Conservation (phyloP, 1,140 invertebrate species). For the Sycophila sp. region DNA sequence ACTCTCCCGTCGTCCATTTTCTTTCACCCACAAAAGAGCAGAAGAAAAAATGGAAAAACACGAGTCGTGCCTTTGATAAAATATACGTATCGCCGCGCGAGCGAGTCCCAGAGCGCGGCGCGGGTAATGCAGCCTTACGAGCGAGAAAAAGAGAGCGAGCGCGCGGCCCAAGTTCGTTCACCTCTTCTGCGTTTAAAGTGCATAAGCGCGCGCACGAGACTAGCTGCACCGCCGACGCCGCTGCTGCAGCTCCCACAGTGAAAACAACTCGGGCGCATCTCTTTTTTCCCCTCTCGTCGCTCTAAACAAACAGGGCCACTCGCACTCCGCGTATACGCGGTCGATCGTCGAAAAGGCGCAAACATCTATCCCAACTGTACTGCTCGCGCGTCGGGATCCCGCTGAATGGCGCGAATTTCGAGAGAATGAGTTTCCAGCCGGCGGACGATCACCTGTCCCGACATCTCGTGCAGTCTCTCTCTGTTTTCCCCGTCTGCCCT, state of each 20-base stretch:
- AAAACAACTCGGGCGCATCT: background rate
- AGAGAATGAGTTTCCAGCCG: background rate
- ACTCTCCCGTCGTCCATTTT: too few relatives aligned
- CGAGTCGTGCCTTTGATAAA: too few relatives aligned
- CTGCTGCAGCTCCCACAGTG: background rate
- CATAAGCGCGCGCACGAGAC: background rate
- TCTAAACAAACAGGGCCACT: constrained; percentile 27
- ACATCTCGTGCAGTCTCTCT: background rate
- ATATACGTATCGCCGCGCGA: background rate
- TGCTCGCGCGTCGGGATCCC: background rate
- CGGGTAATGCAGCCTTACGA: too few relatives aligned
- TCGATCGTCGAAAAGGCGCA: constrained; percentile 7
- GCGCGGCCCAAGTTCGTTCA: background rate
- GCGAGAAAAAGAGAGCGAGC: background rate
- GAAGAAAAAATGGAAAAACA: too few relatives aligned
- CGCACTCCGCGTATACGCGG: background rate
- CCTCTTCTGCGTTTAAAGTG: background rate
- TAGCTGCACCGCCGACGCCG: background rate
- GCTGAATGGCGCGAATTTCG: constrained; percentile 6
- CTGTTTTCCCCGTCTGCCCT: background rate
- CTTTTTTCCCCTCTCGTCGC: background rate
- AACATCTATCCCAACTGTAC: background rate
- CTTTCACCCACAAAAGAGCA: too few relatives aligned
- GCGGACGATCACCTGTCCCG: background rate
- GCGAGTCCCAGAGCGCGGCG: background rate